Evolutionary conservation across 1,140 invertebrate species (phyloP).

Genomic region (Drosophila pachea): DNA sequence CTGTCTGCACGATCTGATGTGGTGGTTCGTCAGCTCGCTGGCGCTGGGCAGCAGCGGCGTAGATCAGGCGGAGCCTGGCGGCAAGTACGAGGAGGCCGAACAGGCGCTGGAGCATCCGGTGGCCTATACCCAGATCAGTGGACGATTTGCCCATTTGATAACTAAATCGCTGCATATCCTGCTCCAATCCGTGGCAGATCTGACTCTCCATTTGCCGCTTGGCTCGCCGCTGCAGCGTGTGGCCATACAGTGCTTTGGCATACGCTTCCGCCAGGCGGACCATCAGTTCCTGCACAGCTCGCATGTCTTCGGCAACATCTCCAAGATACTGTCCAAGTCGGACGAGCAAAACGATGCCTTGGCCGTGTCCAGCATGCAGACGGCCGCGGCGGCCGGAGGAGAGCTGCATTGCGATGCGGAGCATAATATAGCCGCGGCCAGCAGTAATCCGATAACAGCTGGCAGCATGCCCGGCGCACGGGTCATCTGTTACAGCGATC

Average conservation of each 20-base stretch:
- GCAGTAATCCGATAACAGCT: slow-evolving; percentile 21
- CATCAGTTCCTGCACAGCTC: slow-evolving; percentile 95
- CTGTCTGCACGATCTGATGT: slow-evolving; percentile 94
- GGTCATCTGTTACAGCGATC: slow-evolving; percentile 63
- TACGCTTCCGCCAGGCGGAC: slow-evolving; percentile 92
- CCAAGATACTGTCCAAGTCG: slow-evolving; percentile 95
- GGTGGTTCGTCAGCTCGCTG: slow-evolving; percentile 94
- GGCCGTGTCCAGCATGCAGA: slow-evolving; percentile 58
- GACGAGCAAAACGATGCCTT: slow-evolving; percentile 85
- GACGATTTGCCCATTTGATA: slow-evolving; percentile 88
- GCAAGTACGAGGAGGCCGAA: slow-evolving; percentile 68
- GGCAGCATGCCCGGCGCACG: slow-evolving; percentile 49
- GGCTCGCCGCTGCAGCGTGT: slow-evolving; percentile 94
- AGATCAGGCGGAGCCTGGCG: slow-evolving; percentile 50
- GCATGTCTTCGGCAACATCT: slow-evolving; percentile 97
- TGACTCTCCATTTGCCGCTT: slow-evolving; percentile 93
- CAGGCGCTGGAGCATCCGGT: slow-evolving; percentile 89
- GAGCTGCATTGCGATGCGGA: slow-evolving; percentile 57
- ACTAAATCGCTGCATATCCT: slow-evolving; percentile 92
- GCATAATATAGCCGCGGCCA: slow-evolving; percentile 44
- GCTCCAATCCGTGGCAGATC: slow-evolving; percentile 93
- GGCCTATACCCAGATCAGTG: slow-evolving; percentile 88
- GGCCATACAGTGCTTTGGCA: slow-evolving; percentile 95
- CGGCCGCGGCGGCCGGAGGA: slow-evolving; percentile 4
- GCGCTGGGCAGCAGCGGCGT: slow-evolving; percentile 80